These are phyloP conservation scores for Dendrocincla tyrannina DNA, from an alignment of 2,797 vertebrate genomes.

Conservation along the genomic window DNA sequence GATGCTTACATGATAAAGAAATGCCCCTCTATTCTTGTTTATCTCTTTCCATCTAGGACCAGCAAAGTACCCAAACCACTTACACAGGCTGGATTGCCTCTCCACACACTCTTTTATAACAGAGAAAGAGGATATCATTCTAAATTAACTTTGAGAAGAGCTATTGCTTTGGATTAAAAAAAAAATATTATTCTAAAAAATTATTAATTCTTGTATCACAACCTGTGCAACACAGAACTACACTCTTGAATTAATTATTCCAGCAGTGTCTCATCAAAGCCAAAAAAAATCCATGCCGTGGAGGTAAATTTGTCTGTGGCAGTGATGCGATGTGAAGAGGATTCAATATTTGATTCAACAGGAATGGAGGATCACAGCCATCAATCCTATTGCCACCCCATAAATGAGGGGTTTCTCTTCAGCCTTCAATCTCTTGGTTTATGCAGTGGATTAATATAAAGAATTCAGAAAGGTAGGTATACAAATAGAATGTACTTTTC, in stretches of 20 bases:
- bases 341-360: not conserved
- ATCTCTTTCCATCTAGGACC: not conserved
- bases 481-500: not conserved
- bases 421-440: not conserved
- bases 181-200: conserved; percentile 10
- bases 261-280: not conserved
- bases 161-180: not conserved
- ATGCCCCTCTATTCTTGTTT: not conserved
- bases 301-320: not conserved
- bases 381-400: not conserved
- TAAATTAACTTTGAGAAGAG: not conserved
- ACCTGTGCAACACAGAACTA: not conserved
- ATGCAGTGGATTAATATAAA: not conserved
- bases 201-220: conserved; percentile 10
- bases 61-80: not conserved
- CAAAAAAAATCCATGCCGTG: not conserved
- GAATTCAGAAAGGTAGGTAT: not conserved
- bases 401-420: not conserved
- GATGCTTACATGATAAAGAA: not conserved
- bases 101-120: not conserved
- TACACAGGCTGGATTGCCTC: not conserved
- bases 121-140: not conserved
- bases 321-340: not conserved
- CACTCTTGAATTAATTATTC: not conserved
- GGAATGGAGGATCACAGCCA: not conserved